A percentile compares a stretch with the other conserved stretches of the same genome.
Evolutionary conservation across 2,113 vertebrate species (phyloP).

Genomic region (Fregata magnificens): DNA sequence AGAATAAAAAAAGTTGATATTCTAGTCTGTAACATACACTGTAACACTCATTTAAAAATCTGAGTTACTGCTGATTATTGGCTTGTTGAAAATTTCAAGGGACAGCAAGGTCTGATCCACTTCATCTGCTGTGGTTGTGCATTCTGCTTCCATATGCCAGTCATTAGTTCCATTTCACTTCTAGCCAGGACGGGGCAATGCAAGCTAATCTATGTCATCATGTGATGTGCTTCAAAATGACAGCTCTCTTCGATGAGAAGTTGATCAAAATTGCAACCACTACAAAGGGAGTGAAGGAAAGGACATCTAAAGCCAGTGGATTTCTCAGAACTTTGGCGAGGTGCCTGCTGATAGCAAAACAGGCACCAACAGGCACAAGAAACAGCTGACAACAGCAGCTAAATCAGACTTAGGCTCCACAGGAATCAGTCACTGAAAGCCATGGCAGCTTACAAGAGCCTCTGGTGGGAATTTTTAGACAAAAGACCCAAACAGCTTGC

Average conservation of each 20-base stretch:
- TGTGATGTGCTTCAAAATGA: constrained; percentile 35
- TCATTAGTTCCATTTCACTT: constrained; percentile 49
- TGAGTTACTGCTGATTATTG: not conserved
- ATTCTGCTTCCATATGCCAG: constrained; percentile 3
- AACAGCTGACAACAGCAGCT: constrained; percentile 51
- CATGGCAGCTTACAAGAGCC: constrained; percentile 1
- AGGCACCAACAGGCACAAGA: not conserved
- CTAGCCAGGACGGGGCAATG: not conserved
- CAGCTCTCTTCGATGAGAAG: not conserved
- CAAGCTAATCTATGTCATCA: constrained; percentile 29
- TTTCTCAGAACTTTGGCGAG: constrained; percentile 11
- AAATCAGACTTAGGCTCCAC: constrained; percentile 46
- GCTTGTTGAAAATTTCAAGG: constrained; percentile 16
- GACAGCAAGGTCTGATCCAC: not conserved
- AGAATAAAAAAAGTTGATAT: not conserved
- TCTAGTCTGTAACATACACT: not conserved
- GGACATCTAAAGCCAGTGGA: not conserved
- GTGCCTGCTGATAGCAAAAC: not conserved
- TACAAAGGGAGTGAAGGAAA: not conserved
- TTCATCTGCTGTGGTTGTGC: not conserved
- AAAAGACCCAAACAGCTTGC: constrained; percentile 71
- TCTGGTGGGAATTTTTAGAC: constrained; percentile 61
- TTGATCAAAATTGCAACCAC: not conserved
- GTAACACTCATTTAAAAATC: not conserved
- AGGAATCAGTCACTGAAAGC: constrained; percentile 54